Evolutionary conservation across 2,113 vertebrate genomes (phyloP), one percentile per base, ranked within the genome.

Genomic region (Aplodontia rufa): DNA sequence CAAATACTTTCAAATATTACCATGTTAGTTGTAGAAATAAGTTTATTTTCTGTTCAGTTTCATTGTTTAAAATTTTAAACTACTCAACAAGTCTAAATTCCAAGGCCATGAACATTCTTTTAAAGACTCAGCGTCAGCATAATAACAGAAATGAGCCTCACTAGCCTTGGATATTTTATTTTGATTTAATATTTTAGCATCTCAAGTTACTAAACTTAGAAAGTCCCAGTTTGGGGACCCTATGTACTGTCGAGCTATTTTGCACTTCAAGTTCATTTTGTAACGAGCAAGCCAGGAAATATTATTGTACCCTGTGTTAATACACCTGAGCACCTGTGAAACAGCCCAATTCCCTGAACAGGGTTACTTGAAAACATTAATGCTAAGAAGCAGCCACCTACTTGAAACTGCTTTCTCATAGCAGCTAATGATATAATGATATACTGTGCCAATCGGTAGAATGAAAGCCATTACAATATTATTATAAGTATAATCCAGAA

Each of bases 341-440:
- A 85, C 66, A 72, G 58, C 71, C 35, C n/a, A 75, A 95, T 92
- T 91, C 96, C 93, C 95, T 66, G 91, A 95, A 92, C 94, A 74
- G 71, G 94, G 91, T 97, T 92, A 32, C 40, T 83, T 78, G 74
- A 76, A 97, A 95, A 87, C 85, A 94, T 91, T 2, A 86, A 49
- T 3, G 12, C 76, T 6, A 94, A 96, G 94, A 96, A 93, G 91
- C n/a, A 94, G 92, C 91, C 20, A 90, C 68, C 89, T 91, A 1
- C 72, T 82, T 91, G 95, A 78, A 92, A 71, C 68, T 1, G 92
- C 88, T 91, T 98, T 95, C 92, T 97, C 96, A 69, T 55, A 95
- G 94, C 90, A 92, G 90, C 95, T 97, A 96, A 98, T 97, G 96
- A 97, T 87, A 97, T 96, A 98, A 97, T 96, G 90, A 96, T 78